Evolutionary conservation across 2,113 vertebrate species (phyloP).

Genomic region (Haliaeetus leucogaster): DNA sequence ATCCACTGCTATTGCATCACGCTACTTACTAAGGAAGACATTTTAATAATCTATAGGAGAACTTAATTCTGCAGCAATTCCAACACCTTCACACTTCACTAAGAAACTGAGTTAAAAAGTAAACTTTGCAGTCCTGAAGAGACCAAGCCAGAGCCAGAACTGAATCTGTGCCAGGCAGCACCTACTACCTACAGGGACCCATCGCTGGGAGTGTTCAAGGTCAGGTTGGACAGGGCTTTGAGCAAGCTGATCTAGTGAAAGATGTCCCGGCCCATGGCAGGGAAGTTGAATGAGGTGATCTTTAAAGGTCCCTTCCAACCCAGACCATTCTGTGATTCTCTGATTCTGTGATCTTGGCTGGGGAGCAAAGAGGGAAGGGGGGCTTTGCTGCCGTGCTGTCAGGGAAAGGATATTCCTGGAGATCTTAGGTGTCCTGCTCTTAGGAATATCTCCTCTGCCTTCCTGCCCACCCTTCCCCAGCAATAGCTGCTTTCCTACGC

Average conservation of each 20-base stretch:
- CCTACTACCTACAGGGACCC: background rate
- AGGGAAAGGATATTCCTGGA: background rate
- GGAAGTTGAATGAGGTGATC: too few species aligned
- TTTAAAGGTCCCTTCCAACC: background rate
- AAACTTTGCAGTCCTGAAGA: background rate
- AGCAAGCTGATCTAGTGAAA: background rate
- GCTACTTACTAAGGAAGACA: background rate
- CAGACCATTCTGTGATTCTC: background rate
- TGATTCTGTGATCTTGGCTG: background rate
- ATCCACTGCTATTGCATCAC: background rate
- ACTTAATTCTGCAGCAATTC: background rate
- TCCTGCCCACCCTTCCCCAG: background rate
- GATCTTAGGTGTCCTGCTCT: background rate
- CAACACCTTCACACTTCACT: background rate
- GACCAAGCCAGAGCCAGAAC: background rate
- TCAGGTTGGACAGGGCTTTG: background rate
- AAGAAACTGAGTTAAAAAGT: background rate
- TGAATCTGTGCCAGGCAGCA: background rate
- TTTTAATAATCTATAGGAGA: background rate
- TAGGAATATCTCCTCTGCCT: background rate
- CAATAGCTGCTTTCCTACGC: background rate
- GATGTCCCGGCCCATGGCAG: accelerated
- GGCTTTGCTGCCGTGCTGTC: background rate
- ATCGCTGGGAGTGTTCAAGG: background rate
- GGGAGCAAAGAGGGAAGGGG: background rate